Base-by-base conservation (phyloP, 2,797 vertebrate genomes). In the Hipposideros larvatus region DNA sequence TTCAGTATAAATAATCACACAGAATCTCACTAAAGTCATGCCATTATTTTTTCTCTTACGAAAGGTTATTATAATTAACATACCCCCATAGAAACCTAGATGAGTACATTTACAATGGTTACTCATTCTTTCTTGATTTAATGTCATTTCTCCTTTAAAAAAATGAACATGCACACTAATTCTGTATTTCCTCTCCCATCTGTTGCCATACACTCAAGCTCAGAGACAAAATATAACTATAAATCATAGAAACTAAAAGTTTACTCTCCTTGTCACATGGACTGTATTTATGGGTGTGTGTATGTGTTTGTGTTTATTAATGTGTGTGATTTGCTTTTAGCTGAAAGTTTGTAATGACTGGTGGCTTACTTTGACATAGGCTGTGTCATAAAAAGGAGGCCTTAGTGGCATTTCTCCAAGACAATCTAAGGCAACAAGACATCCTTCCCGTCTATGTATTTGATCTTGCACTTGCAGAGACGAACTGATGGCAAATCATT, bases 111-210 rank as follows among this genome's bases (percentile, higher is more conserved):
- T 95, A 87, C 71, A 96, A 83, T 14, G 53, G 86, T 90, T 48
- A 46, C 63, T 96, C 28, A 92, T 86, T 84, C 51, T 96, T 96
- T 83, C 90, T 95, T 79, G 41, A 96, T 96, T 95, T 79, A 80
- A 88, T 91, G 65, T 65, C 37, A 95, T 85, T 73, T 86, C 31
- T 85, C 55, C 86, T 96, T 97, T 63, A 53, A 90, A 97, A 43
- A 90, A 91, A 70, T 31, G 66, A 95, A 88, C 79, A 71, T 66
- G 18, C 41, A 86, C 84, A 21, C 53, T 71, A 28, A 95, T 95
- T 96, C 96, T 93, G 53, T 92, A 57, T 90, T 96, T 88, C 92
- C 82, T 92, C 74, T 95, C 92, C 87, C 92, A 95, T 95, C 90
- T 97, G 88, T 96, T 95, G 90, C 75, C 87, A 96, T 82, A 51